Base-by-base conservation (phyloP, 1,140 invertebrate species). In the Bombus consobrinus region DNA sequence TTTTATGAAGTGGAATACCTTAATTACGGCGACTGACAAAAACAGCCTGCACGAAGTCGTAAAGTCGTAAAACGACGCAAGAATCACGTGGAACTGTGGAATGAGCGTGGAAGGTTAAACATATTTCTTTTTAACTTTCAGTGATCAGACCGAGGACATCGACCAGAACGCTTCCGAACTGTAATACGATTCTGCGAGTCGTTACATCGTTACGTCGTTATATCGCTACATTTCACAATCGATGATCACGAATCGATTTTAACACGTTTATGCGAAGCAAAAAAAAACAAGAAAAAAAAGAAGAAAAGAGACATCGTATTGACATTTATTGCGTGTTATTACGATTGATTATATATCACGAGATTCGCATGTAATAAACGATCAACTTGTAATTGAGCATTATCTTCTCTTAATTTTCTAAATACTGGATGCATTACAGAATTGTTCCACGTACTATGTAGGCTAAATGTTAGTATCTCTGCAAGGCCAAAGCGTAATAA, bases 51-150 rank as follows among this genome's bases (percentile, higher is more conserved):
- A 43, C 18, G 57, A 77, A 39, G 18, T 41, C 28, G 37, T n/a
- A 39, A 41, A 77, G 13, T 32, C 34, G 10, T 34, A 32, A 73
- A 41, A 81, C n/a, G 83, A 41, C 4, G 15, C 28, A 57, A 32
- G 57, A 22, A 39, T 53, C 68, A 47, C 34, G 53, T 53, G 32
- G 43, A 81, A 83, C 25, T 53, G 62, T 81, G 28, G 53, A 82
- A 86, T 3, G 34, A 71, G 59, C 37, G 10, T 39, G 34, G 85
- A 72, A 72, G 72, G 77, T 87, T 64, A 41, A 25, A 18, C 32
- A 25, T 75, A 66, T 76, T 59, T 81, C 66, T 77, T 73, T 66
- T 75, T 77, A 71, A 86, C 78, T 86, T 88, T 86, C 83, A 75
- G 15, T 15, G 71, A 59, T 79, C n/a, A 28, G 25, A 84, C 71